Percentiles rank a stretch among this genome's conserved stretches.
Conservation (phyloP, 2,888 invertebrate species). For the Oscheius onirici region DNA sequence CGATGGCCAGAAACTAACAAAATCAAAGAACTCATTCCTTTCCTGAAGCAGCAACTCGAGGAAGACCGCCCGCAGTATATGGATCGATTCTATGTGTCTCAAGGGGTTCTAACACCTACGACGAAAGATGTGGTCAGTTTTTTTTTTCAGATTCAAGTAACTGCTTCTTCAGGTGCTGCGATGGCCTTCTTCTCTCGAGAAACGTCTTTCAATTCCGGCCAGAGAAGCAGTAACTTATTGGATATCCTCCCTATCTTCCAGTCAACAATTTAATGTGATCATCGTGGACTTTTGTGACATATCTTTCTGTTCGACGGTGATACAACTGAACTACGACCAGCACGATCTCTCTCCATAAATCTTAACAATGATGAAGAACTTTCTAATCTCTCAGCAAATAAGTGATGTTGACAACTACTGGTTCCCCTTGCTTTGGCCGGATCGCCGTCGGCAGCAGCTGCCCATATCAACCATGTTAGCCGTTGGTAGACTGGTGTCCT, state of each 20-base stretch:
- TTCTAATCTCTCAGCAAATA: neutral
- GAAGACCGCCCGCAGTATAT: conserved; percentile 1
- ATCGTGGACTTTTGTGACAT: conserved; percentile 28
- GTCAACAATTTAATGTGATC: conserved; percentile 3
- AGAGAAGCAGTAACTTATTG: neutral
- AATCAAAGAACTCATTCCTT: neutral
- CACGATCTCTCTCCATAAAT: neutral
- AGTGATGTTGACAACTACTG: neutral
- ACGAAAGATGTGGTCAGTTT: conserved; percentile 38
- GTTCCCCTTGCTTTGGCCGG: neutral
- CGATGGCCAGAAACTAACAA: conserved; percentile 25
- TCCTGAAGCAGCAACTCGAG: neutral
- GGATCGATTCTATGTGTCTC: conserved; percentile 37
- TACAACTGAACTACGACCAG: conserved; percentile 4
- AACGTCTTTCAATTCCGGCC: neutral
- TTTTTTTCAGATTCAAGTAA: neutral
- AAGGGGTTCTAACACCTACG: conserved; percentile 45
- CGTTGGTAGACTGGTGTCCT: neutral
- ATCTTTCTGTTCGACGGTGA: conserved; percentile 10
- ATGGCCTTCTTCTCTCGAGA: conserved; percentile 21
- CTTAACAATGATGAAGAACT: neutral
- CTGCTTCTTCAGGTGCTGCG: neutral
- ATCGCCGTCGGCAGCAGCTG: too few relatives aligned
- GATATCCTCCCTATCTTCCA: neutral
- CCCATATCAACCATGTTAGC: neutral